Conservation (phyloP, 2,797 vertebrate genomes). For the Psittacula echo region DNA sequence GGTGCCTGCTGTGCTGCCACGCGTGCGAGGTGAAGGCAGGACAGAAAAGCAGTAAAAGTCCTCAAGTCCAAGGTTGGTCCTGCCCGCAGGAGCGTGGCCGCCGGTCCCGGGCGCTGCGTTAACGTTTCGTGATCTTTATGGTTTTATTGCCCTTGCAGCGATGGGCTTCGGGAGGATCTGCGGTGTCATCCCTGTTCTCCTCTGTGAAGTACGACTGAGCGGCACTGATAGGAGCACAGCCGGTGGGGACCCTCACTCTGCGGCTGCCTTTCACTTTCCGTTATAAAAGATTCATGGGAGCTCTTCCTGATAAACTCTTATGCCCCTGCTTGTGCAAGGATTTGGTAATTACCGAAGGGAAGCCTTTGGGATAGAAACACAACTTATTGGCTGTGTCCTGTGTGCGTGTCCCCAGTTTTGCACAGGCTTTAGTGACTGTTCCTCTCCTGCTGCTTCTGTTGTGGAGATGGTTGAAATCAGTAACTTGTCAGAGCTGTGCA, state of each 20-base stretch:
- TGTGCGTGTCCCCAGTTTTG: background rate
- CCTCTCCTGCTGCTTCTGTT: background rate
- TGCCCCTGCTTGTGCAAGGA: constrained; percentile 18
- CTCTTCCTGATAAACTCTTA: background rate
- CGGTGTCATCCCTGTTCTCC: background rate
- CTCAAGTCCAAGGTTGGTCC: constrained; percentile 17
- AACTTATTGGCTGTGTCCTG: background rate
- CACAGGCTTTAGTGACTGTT: background rate
- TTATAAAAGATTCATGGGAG: constrained; percentile 27
- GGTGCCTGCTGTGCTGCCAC: background rate
- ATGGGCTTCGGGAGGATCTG: background rate
- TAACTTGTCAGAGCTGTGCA: accelerated
- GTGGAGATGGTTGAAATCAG: background rate
- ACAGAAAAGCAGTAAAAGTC: background rate
- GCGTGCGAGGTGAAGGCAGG: background rate
- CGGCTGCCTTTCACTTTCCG: background rate
- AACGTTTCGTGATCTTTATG: background rate
- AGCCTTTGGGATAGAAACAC: background rate
- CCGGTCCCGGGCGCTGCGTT: accelerated
- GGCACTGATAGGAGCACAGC: background rate
- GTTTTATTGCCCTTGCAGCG: background rate
- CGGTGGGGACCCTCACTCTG: background rate
- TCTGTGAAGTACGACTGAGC: background rate
- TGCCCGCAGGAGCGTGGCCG: background rate
- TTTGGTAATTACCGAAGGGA: background rate